phyloP scores from a whole-genome alignment of 2,888 invertebrate genomes.

The Stenolophus ochropezus region DNA sequence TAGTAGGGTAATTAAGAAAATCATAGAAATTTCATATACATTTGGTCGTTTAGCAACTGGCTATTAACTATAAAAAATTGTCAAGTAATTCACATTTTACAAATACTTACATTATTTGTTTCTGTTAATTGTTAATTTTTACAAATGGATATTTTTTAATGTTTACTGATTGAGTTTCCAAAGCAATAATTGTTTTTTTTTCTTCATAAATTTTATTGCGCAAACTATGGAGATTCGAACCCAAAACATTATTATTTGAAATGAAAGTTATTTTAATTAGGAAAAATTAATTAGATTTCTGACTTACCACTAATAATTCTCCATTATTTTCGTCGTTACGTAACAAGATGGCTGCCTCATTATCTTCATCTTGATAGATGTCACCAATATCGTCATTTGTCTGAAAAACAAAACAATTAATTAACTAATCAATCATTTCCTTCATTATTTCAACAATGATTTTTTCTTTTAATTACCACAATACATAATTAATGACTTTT shows the following conservation, averaged over 20 bases:
- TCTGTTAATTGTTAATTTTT: no score
- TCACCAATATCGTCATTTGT: slow-evolving; percentile 85
- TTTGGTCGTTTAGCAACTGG: no score
- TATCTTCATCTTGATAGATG: slow-evolving; percentile 90
- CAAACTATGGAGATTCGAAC: no score
- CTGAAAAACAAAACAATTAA: slow-evolving; percentile 71
- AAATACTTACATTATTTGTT: no score
- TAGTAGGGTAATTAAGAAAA: no score
- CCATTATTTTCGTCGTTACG: slow-evolving; percentile 86
- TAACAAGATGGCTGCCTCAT: slow-evolving; percentile 90
- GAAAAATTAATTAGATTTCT: slow-evolving; percentile 7
- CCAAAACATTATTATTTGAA: not conserved
- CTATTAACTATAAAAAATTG: no score
- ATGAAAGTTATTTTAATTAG: not conserved
- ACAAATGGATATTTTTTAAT: no score
- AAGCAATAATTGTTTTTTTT: no score
- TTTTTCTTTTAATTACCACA: not conserved
- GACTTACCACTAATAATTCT: slow-evolving; percentile 89
- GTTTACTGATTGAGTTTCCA: no score
- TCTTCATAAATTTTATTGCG: no score
- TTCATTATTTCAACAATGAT: not conserved
- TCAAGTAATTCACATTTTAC: no score
- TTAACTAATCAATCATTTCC: not conserved
- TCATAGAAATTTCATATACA: no score
- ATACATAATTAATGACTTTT: not conserved